Percentiles rank a stretch among this genome's conserved stretches.
Conservation (phyloP, 2,888 invertebrate species). For the Diachrysia chrysitis region DNA sequence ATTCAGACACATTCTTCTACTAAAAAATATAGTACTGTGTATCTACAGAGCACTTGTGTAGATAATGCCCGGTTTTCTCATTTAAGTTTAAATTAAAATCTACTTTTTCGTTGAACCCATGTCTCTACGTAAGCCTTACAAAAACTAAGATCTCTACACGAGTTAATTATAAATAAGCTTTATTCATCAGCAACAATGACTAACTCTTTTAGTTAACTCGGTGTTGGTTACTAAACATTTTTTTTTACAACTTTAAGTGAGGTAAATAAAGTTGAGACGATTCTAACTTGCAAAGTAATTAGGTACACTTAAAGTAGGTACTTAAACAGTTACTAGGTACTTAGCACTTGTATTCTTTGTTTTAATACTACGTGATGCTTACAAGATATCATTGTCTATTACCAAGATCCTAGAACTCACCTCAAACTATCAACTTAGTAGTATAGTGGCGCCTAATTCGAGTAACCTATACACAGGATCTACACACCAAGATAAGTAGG, state of each 20-base stretch:
- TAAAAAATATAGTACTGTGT: not conserved
- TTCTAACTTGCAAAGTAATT: not conserved
- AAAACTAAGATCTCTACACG: not conserved
- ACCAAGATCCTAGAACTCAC: not conserved
- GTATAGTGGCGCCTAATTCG: not conserved
- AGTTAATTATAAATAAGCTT: not conserved
- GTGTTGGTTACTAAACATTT: not conserved
- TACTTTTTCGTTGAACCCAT: not conserved
- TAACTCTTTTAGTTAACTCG: not conserved
- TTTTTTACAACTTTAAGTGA: not conserved
- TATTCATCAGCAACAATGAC: not conserved
- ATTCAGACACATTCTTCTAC: not conserved
- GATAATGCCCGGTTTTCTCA: not conserved
- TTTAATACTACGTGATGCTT: not conserved
- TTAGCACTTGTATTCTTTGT: not conserved
- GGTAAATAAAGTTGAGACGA: not conserved
- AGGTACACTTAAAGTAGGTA: not conserved
- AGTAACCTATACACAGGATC: not conserved
- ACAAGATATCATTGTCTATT: not conserved
- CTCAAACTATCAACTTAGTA: not conserved
- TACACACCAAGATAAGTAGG: not conserved
- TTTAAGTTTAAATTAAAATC: constrained; percentile 1
- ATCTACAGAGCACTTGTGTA: not conserved
- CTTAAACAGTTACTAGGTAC: not conserved
- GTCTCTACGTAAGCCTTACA: not conserved